Base-by-base conservation (phyloP, 2,797 vertebrate species). In the Sebastes taczanowskii region DNA sequence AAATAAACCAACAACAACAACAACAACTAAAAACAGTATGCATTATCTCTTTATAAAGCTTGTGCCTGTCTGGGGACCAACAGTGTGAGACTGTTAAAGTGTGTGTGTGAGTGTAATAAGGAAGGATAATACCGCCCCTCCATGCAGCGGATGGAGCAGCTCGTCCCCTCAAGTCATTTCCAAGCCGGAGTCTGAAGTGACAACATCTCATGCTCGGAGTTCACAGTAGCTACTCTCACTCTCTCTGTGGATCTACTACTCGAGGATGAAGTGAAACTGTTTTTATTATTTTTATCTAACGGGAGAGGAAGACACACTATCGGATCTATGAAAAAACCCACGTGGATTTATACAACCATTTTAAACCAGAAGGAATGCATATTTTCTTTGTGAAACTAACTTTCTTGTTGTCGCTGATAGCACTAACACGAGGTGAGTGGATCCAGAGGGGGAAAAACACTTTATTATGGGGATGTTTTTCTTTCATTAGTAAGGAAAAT, bases 321-420 rank as follows among this genome's bases (percentile, higher is more conserved):
- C 93, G 95, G 95, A 95, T 96, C 91, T 95, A 96, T 95, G 95
- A 94, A 90, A 94, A 87, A 93, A 89, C 88, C 86, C 91, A 86
- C 85, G 94, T 93, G 95, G 95, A 95, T 90, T 91, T 88, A 75
- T 91, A 86, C 69, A 82, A 80, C 80, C 80, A 70, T 86, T 91
- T 91, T 92, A 90, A 94, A 94, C 85, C 91, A 86, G 93, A 92
- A 96, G 96, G 96, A 95, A 96, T 96, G 96, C 89, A 95, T 95
- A 93, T 93, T 89, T 93, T 95, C 82, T 91, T 93, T 78, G 93
- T 89, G 76, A 94, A 94, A 91, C 89, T 96, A 91, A 94, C 92
- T 93, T 89, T 94, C 73, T 87, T 95, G 86, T 90, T 92, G 93
- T 94, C 90, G 90, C 92, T 95, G 82, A 83, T 93, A 58, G 92